Evolutionary conservation across 2,797 vertebrate species (phyloP).

Genomic region (Thamnophis elegans): DNA sequence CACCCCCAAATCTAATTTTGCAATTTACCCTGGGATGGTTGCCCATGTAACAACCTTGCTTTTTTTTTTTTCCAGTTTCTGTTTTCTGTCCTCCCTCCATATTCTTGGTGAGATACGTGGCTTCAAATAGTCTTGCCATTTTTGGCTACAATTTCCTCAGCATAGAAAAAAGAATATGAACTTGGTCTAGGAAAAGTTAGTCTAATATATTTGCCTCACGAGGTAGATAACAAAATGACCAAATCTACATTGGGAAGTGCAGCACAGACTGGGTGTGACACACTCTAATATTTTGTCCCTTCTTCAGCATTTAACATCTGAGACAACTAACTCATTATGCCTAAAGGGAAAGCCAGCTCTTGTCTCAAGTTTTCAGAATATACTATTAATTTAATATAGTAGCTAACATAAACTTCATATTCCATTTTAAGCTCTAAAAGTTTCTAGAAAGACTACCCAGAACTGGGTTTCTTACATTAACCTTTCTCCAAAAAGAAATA

Average conservation of each 20-base stretch:
- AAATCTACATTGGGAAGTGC: background rate
- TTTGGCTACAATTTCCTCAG: background rate
- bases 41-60: background rate
- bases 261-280: background rate
- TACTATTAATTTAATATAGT: background rate
- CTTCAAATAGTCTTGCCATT: background rate
- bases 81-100: background rate
- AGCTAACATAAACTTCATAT: background rate
- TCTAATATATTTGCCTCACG: background rate
- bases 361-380: background rate
- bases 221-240: background rate
- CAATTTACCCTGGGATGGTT: background rate
- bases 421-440: background rate
- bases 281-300: background rate
- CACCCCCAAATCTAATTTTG: background rate
- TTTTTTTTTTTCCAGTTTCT: background rate
- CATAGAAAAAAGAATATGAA: background rate
- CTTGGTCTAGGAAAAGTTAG: background rate
- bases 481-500: background rate
- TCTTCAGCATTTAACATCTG: background rate
- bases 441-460: background rate
- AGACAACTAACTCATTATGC: background rate
- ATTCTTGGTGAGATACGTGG: background rate
- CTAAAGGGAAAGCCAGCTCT: background rate
- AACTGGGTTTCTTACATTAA: background rate